These are phyloP conservation scores for Erpetoichthys calabaricus DNA, from an alignment of 2,797 vertebrate species.

Conservation along the genomic window DNA sequence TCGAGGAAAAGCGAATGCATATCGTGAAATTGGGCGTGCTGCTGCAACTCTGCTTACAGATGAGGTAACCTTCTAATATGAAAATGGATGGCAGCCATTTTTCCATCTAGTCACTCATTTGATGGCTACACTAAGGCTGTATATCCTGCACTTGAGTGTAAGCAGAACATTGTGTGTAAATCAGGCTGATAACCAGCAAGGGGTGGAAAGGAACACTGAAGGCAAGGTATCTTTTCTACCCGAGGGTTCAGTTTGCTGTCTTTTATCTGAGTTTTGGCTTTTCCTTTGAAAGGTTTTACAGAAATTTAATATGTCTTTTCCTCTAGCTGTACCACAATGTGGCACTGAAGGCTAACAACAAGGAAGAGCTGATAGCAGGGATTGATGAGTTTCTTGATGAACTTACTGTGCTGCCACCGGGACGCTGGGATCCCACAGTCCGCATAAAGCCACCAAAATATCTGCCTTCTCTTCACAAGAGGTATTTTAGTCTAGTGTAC, in stretches of 20 bases:
- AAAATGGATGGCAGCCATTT: too few relatives aligned
- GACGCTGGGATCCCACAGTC: conserved; percentile 45
- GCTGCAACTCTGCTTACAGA: conserved; percentile 46
- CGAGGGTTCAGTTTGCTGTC: neutral
- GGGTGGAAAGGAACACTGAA: too few relatives aligned
- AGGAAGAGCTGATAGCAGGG: conserved; percentile 37
- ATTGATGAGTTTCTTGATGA: conserved; percentile 46
- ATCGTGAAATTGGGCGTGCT: conserved; percentile 50
- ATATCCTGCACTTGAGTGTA: too few relatives aligned
- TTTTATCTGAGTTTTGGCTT: neutral
- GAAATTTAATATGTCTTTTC: neutral
- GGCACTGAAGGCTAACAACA: conserved; percentile 30
- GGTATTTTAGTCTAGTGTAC: conserved; percentile 26
- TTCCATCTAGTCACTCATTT: too few relatives aligned
- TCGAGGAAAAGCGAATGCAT: conserved; percentile 24
- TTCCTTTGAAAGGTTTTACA: neutral
- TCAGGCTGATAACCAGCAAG: too few relatives aligned
- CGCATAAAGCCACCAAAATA: conserved; percentile 38
- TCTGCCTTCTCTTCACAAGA: conserved; percentile 30
- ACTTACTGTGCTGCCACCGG: conserved; percentile 46
- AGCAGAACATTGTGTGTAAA: too few relatives aligned
- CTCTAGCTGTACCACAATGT: conserved; percentile 42
- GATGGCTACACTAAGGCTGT: too few relatives aligned
- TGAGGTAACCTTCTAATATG: conserved; percentile 30
- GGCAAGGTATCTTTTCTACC: neutral